phyloP scores from a whole-genome alignment of 2,113 vertebrate genomes.

The Forbesichthys agassizii region DNA sequence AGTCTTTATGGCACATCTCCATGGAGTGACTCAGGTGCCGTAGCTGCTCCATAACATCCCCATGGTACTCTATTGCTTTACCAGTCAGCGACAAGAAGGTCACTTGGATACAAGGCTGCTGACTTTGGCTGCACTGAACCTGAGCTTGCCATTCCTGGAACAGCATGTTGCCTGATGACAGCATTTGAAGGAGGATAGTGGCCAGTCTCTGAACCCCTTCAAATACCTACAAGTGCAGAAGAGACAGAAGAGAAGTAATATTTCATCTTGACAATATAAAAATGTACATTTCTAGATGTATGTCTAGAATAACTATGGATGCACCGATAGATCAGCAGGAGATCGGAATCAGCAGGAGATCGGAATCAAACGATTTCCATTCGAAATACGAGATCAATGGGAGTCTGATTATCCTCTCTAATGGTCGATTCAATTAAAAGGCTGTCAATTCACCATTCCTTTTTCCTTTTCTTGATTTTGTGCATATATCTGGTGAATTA shows the following conservation, averaged over 20 bases:
- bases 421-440: too few species aligned
- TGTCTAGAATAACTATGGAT: not conserved
- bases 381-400: too few species aligned
- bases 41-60: slow-evolving; percentile 63
- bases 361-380: too few species aligned
- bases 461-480: too few species aligned
- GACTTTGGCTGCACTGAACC: slow-evolving; percentile 57
- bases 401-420: too few species aligned
- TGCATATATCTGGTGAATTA: too few species aligned
- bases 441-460: too few species aligned
- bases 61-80: slow-evolving; percentile 39
- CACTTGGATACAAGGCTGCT: slow-evolving; percentile 56
- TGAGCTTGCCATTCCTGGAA: slow-evolving; percentile 68
- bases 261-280: not conserved
- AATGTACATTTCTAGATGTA: not conserved
- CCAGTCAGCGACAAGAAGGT: slow-evolving; percentile 50
- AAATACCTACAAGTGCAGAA: slow-evolving; percentile 65
- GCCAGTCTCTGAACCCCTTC: slow-evolving; percentile 72
- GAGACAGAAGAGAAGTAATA: not conserved
- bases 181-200: slow-evolving; percentile 71
- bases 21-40: slow-evolving; percentile 61
- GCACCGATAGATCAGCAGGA: too few species aligned
- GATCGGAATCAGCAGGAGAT: too few species aligned
- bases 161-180: slow-evolving; percentile 74
- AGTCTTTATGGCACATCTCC: slow-evolving; percentile 72